A percentile compares a stretch with the other conserved stretches of the same genome.
phyloP scores from a whole-genome alignment of 2,888 invertebrate genomes.

The Ophion slaviceki region DNA sequence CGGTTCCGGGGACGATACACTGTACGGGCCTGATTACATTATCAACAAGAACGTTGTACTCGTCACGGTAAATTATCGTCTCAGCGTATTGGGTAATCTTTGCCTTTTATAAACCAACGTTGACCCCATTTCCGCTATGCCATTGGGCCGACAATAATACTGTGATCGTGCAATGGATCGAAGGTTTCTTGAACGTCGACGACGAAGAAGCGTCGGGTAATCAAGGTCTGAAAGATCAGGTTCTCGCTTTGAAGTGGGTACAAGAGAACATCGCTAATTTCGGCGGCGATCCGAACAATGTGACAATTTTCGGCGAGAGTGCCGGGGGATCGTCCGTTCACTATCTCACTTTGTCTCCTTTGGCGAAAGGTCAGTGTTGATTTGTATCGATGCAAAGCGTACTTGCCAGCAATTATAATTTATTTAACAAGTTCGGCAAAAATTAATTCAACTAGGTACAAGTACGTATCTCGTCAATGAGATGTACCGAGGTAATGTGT shows the following conservation, averaged over 20 bases:
- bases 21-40: constrained; percentile 78
- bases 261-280: constrained; percentile 70
- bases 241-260: constrained; percentile 72
- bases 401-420: background rate
- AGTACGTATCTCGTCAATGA: no score
- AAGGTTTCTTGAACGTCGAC: constrained; percentile 66
- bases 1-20: constrained; percentile 71
- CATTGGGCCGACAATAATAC: background rate
- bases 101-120: background rate
- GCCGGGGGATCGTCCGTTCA: constrained; percentile 72
- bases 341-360: constrained; percentile 67
- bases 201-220: constrained; percentile 71
- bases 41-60: constrained; percentile 75
- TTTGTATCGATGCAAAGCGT: background rate
- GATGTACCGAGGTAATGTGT: no score
- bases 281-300: constrained; percentile 73
- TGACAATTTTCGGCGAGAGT: constrained; percentile 74
- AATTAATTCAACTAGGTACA: no score
- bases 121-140: background rate
- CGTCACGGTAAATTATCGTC: constrained; percentile 79
- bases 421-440: background rate
- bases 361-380: constrained; percentile 66
- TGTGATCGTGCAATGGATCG: background rate
- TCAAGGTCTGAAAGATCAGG: constrained; percentile 75
- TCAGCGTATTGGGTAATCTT: constrained; percentile 74